Base-by-base conservation (phyloP, 2,113 vertebrate species). In the Toxostoma redivivum region DNA sequence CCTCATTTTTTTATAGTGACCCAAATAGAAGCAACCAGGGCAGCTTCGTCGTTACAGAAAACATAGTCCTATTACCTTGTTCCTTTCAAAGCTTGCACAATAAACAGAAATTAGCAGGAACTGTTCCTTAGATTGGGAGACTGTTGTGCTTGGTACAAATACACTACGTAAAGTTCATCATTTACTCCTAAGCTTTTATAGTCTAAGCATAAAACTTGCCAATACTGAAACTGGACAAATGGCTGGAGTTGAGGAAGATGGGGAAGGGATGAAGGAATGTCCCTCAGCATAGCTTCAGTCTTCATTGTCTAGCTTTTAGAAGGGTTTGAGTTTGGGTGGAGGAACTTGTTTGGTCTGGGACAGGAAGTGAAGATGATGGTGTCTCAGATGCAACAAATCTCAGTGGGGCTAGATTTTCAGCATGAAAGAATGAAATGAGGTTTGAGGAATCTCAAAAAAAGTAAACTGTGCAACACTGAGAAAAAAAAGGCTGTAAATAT, bases 121-220 rank as follows among this genome's bases (percentile, higher is more conserved):
- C 22, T 14, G 3, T 27, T 71, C 5, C 54, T 57, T n/a, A 17
- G 25, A 5, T 0, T 60, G 40, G 23, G 28, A 81, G 14, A 25
- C 10, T 56, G 23, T 47, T 81, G 38, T 67, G 33, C 38, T 83
- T 70, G 15, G 7, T 79, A 23, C 28, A 51, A 57, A 69, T 31
- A n/a, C 7, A 7, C 3, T 22, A 8, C 1, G 0, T 5, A 10
- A 27, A 44, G 23, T 33, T 81, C 2, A 5, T 73, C 0, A 67
- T 37, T 84, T 61, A 19, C 9, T 70, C 8, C 27, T 8, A 5
- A 30, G n/a, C 3, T 80, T 66, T 81, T 38, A 13, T 30, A 33
- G 12, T 33, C 10, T 35, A 45, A 67, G 18, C 21, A 33, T n/a
- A 38, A 54, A 78, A 24, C 21, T 10, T 28, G 7, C 57, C 50